A percentile compares a stretch with the other conserved stretches of the same genome.
Conservation (phyloP, 2,888 invertebrate species). For the Ormia ochracea region DNA sequence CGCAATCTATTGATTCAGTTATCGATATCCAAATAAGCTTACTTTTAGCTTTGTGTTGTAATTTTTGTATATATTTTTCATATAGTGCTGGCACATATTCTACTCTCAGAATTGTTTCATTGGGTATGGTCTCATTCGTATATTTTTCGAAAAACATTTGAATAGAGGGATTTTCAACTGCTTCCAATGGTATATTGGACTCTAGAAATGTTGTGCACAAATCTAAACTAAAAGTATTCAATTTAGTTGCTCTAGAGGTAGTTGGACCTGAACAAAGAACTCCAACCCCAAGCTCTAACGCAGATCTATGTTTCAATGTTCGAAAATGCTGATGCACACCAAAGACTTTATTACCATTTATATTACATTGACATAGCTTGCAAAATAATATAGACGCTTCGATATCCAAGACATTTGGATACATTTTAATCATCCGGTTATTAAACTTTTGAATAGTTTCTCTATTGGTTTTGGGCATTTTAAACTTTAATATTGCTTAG, state of each 20-base stretch:
- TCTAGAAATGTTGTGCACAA: constrained; percentile 37
- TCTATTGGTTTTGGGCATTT: constrained; percentile 21
- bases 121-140: constrained; percentile 12
- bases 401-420: constrained; percentile 21
- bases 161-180: constrained; percentile 8
- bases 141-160: constrained; percentile 39
- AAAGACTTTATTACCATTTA: constrained; percentile 29
- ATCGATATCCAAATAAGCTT: constrained; percentile 39
- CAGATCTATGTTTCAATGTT: constrained; percentile 28
- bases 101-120: background rate
- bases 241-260: background rate
- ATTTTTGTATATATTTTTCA: constrained; percentile 26
- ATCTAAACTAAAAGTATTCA: constrained; percentile 26
- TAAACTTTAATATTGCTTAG: background rate
- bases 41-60: constrained; percentile 27
- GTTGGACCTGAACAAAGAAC: background rate
- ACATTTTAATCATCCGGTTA: constrained; percentile 33
- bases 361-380: constrained; percentile 35
- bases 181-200: constrained; percentile 31
- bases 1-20: background rate
- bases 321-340: constrained; percentile 44
- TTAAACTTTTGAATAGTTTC: constrained; percentile 27
- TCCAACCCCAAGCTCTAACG: background rate
- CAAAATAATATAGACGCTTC: constrained; percentile 29
- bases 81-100: constrained; percentile 25